Conservation (phyloP, 2,888 invertebrate genomes). For the Yponomeuta evonymella region DNA sequence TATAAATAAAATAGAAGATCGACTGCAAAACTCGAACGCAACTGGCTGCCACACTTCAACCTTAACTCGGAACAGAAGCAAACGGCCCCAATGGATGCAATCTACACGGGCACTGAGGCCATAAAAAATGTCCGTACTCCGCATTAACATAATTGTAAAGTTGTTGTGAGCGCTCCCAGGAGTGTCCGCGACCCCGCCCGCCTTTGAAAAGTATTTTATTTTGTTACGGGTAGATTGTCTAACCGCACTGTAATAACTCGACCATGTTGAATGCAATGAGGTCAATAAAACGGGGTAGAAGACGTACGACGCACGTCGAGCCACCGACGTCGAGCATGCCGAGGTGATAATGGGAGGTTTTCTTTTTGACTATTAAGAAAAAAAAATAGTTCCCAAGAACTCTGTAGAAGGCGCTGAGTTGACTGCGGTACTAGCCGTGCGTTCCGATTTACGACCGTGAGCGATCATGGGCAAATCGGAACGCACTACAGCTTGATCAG, state of each 20-base stretch:
- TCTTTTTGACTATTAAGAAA: too few species aligned
- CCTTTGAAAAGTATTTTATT: neutral
- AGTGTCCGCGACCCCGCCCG: neutral
- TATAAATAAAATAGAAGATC: neutral
- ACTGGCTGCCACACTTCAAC: neutral
- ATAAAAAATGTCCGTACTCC: neutral
- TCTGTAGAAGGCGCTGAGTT: too few species aligned
- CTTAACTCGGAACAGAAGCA: neutral
- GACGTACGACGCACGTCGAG: too few species aligned
- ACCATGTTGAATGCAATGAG: too few species aligned
- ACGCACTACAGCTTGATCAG: too few species aligned
- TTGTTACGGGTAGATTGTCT: neutral
- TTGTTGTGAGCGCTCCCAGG: slow-evolving; percentile 6
- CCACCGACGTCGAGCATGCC: too few species aligned
- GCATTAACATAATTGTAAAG: slow-evolving; percentile 15
- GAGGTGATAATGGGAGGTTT: too few species aligned
- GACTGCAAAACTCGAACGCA: neutral
- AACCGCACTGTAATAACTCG: neutral
- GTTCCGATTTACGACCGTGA: too few species aligned
- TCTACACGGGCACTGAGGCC: slow-evolving; percentile 7
- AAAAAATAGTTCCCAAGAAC: too few species aligned
- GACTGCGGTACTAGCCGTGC: too few species aligned
- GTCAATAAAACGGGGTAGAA: too few species aligned
- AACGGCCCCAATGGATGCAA: neutral
- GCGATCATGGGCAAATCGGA: too few species aligned